Evolutionary conservation across 1,140 invertebrate species (phyloP).

Genomic region (Thaumetopoea pityocampa): DNA sequence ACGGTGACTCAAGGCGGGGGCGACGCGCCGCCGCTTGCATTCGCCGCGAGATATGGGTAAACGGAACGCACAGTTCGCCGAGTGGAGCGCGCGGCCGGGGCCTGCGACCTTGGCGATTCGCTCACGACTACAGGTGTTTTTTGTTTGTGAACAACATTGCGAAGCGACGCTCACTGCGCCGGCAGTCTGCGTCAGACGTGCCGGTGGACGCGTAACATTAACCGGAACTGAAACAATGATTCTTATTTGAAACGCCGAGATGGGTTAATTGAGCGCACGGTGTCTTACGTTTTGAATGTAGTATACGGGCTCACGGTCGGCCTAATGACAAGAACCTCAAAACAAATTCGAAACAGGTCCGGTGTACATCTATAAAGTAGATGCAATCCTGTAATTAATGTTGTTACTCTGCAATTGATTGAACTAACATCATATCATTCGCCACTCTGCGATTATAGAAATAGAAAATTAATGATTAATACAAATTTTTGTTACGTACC

Average conservation of each 20-base stretch:
- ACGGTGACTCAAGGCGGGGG: conserved; percentile 53
- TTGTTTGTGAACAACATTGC: conserved; percentile 65
- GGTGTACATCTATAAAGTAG: no score
- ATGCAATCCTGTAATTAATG: no score
- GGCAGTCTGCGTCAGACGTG: conserved; percentile 29
- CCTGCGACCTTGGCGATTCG: conserved; percentile 68
- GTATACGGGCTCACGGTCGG: no score
- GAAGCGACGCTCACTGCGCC: conserved; percentile 37
- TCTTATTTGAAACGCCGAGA: conserved; percentile 26
- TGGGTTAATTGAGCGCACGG: conserved; percentile 15
- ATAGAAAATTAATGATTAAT: no score
- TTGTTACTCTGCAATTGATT: no score
- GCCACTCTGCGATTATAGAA: no score
- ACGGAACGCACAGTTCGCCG: conserved; percentile 65
- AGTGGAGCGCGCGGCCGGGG: conserved; percentile 59
- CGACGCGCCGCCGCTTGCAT: conserved; percentile 53
- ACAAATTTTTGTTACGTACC: no score
- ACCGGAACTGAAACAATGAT: conserved; percentile 56
- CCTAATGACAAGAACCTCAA: no score
- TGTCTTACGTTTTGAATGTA: conserved; percentile 7
- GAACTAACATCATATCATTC: no score
- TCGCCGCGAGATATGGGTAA: conserved; percentile 73
- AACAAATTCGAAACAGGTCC: no score
- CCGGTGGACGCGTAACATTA: conserved; percentile 23
- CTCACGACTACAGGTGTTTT: conserved; percentile 72